Conservation (phyloP, 1,140 invertebrate genomes). For the Ooceraea biroi region DNA sequence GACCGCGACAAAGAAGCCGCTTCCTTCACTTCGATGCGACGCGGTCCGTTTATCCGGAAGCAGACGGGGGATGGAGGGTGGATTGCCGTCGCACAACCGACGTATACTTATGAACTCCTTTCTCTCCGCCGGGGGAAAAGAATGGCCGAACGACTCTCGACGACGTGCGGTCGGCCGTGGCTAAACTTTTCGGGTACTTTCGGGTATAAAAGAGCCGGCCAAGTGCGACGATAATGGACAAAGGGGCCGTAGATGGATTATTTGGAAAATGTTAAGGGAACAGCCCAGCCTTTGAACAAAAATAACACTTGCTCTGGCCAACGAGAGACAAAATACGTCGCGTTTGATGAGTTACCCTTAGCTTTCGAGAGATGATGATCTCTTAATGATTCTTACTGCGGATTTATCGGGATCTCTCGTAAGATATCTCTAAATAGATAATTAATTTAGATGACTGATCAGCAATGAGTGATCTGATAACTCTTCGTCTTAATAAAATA, state of each 20-base stretch:
- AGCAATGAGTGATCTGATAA: neutral
- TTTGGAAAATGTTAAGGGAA: conserved; percentile 34
- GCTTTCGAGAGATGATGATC: neutral
- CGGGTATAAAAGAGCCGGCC: conserved; percentile 22
- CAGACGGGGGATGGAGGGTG: too few relatives aligned
- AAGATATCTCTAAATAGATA: conserved; percentile 1
- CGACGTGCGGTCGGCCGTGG: conserved; percentile 30
- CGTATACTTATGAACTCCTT: conserved; percentile 43
- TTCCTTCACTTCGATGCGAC: conserved; percentile 15
- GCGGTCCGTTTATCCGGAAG: conserved; percentile 38
- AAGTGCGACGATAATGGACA: conserved; percentile 29
- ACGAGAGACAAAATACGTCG: neutral
- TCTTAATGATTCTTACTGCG: conserved; percentile 13
- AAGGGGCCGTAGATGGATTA: conserved; percentile 23
- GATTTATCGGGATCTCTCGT: conserved; percentile 1
- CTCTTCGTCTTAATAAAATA: conserved; percentile 5
- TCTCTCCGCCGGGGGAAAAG: conserved; percentile 33
- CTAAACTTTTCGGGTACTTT: conserved; percentile 46
- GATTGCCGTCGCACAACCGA: conserved; percentile 28
- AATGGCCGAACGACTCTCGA: conserved; percentile 36
- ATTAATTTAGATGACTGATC: neutral
- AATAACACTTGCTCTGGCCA: neutral
- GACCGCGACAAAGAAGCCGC: conserved; percentile 53
- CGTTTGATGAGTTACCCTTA: conserved; percentile 18
- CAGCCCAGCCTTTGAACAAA: conserved; percentile 16